These are phyloP conservation scores for Molorchus minor DNA, from an alignment of 2,888 invertebrate species.

Conservation along the genomic window DNA sequence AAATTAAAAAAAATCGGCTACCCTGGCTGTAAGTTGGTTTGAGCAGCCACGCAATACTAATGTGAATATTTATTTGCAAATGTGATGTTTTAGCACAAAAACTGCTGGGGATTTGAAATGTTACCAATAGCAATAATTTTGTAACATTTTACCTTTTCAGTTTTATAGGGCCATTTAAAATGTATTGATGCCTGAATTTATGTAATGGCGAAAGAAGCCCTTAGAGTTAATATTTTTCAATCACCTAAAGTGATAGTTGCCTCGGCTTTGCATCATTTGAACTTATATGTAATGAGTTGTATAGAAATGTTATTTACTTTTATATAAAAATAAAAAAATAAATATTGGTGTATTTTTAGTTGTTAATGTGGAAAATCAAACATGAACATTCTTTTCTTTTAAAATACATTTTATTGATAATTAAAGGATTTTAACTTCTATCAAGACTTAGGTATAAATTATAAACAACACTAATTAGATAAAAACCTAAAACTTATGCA, in stretches of 20 bases:
- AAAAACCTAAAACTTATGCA: no score
- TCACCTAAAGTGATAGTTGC: conserved; percentile 2
- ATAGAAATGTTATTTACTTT: conserved; percentile 22
- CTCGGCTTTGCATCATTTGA: conserved; percentile 13
- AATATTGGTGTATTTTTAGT: conserved; percentile 1
- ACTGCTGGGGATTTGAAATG: not conserved
- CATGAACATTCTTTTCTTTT: no score
- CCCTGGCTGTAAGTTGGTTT: no score
- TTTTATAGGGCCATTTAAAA: conserved; percentile 1
- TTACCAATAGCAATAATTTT: conserved; percentile 1
- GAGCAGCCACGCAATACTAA: no score
- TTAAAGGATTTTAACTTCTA: no score
- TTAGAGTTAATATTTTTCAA: not conserved
- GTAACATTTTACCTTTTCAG: not conserved
- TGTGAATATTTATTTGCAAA: no score
- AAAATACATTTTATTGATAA: no score
- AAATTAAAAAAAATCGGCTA: no score
- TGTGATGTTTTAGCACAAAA: no score
- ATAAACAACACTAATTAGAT: no score
- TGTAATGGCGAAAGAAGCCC: conserved; percentile 2
- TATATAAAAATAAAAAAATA: conserved; percentile 24
- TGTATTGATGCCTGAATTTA: not conserved
- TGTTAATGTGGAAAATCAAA: not conserved
- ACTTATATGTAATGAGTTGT: conserved; percentile 3
- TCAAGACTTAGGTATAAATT: no score